Evolutionary conservation across 2,113 vertebrate species (phyloP), one percentile per base, ranked within the genome.

Genomic region (Bostrychus sinensis): DNA sequence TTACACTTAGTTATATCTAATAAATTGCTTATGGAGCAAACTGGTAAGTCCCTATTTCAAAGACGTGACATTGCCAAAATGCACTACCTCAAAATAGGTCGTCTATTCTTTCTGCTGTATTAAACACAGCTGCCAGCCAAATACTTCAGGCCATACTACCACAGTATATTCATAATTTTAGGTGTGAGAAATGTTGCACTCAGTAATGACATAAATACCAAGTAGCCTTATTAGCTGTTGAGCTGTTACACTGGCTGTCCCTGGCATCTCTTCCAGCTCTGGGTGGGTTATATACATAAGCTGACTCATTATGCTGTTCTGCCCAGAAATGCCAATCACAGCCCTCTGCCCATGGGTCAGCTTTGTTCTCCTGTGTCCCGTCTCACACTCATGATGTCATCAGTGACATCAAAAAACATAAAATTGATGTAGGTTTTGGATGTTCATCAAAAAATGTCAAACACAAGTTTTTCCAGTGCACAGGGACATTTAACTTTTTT

Each of bases 371-470:
- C 17, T 1, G 22, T 9, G 77, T 46, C 82, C 84, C 67, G 84
- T 84, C 79, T 56, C 25, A 42, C 59, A 48, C 12, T 61, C 45
- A 81, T 89, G 82, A 90, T 81, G 82, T 88, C 82, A 87, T 23
- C 13, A 30, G 34, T 78, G 77, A 83, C 72, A 70, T 74, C 60
- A 67, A 66, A 84, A 62, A 22, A 63, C 32, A 22, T 70, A 45
- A 78, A 77, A 5, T 48, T 48, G 45, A 78, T 23, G 54, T 48
- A 28, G 13, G 43, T 42, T 23, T 30, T 61, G 48, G 30, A 50
- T 76, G 64, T 62, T 37, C 34, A 50, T 81, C 80, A 82, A 81
- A 14, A 78, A 11, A 46, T 65, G 74, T 77, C 72, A 83, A 78
- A 67, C 28, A 7, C 51, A 14, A 12, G 4, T 46, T 46, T n/a